Evolutionary conservation across 2,113 vertebrate genomes (phyloP), one percentile per base, ranked within the genome.

Genomic region (Mohoua ochrocephala): DNA sequence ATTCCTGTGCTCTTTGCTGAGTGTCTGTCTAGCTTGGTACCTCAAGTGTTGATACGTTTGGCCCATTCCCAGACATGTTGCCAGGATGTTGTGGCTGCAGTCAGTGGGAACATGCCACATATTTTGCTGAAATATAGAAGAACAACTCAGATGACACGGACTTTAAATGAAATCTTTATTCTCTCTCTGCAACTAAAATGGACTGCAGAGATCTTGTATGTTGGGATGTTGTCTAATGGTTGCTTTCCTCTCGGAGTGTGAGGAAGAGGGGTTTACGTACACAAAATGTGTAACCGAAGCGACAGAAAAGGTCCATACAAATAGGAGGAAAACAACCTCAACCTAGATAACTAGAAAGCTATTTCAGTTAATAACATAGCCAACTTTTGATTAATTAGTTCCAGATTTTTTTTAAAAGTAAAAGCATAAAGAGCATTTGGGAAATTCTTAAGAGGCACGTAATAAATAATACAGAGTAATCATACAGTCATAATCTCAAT

Each of bases 1-100:
- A 54, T 50, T 50, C 26, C 64, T 63, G 19, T 69, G 39, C 15
- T 92, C 27, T 53, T 89, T 69, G 28, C 83, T 52, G 41, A 64
- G 39, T 19, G 20, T 30, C 35, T 75, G 26, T 11, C 60, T n/a
- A 30, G 67, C 33, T 35, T 53, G 42, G 37, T 61, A 75, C 37
- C 73, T 81, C 54, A 41, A 63, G 78, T 24, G 41, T 13, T 64
- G 64, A 39, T 56, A 19, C 2, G 0, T 49, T 18, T 80, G 59
- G 23, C 20, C 61, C 15, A 7, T n/a, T 81, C 39, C 53, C 0
- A 0, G 30, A 63, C 33, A 23, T 17, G 3, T 1, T 56, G 24
- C 42, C 37, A 22, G 9, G 59, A 33, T 45, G 15, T 7, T 60
- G 74, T 50, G 63, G 63, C 50, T 91, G 67, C 76, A 61, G 45